Conservation (phyloP, 2,113 vertebrate genomes). For the Alethe castanea region DNA sequence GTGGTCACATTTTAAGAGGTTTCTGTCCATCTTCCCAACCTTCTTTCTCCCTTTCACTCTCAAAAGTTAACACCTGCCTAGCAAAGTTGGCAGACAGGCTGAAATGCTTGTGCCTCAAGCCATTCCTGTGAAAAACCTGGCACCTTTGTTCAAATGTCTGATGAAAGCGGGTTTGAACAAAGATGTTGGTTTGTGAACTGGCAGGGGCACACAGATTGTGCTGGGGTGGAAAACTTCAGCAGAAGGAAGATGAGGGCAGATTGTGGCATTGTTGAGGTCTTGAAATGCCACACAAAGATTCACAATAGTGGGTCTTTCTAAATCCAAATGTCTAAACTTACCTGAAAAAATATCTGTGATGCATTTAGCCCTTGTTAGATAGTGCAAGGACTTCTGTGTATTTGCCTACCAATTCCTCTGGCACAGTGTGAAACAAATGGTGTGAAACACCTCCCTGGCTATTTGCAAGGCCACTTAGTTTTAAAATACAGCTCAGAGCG, state of each 20-base stretch:
- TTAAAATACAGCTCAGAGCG: conserved; percentile 31
- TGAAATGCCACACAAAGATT: not conserved
- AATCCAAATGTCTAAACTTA: not conserved
- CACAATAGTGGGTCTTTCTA: not conserved
- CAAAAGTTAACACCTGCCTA: not conserved
- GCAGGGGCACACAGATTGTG: not conserved
- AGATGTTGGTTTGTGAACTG: not conserved
- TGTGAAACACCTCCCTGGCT: not conserved
- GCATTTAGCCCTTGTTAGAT: not conserved
- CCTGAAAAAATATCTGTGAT: not conserved
- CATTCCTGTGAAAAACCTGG: conserved; percentile 8
- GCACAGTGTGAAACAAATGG: conserved; percentile 30
- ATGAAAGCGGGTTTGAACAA: not conserved
- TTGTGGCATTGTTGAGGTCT: not conserved
- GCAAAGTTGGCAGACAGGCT: conserved; percentile 19
- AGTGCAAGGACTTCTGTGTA: not conserved
- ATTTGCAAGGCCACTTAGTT: conserved; percentile 43
- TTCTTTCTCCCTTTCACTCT: not conserved
- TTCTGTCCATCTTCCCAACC: not conserved
- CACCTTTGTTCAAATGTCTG: not conserved
- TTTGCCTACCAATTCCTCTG: conserved; percentile 28
- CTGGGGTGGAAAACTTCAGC: not conserved
- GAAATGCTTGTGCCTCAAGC: not conserved
- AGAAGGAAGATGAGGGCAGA: conserved; percentile 30
- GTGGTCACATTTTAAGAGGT: not conserved